Evolutionary conservation across 2,888 invertebrate genomes (phyloP).

Genomic region (Andrena flavipes): DNA sequence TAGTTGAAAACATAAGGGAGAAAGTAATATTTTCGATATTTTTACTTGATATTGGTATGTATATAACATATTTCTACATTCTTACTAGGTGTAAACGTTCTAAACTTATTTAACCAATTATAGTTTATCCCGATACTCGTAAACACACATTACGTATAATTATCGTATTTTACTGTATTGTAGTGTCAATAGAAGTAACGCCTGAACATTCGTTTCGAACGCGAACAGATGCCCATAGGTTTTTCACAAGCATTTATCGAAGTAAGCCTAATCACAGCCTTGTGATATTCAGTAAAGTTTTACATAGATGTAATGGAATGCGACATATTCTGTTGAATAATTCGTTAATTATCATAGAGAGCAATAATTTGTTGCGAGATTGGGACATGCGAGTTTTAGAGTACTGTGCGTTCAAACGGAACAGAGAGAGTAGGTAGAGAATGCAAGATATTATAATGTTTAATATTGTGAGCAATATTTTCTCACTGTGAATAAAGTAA

Average conservation of each 20-base stretch:
- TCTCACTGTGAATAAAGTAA: conserved; percentile 56
- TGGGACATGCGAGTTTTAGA: conserved; percentile 50
- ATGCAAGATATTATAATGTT: conserved; percentile 47
- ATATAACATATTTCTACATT: conserved; percentile 76
- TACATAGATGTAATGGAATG: conserved; percentile 41
- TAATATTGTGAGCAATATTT: conserved; percentile 66
- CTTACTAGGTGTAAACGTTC: conserved; percentile 75
- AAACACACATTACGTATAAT: conserved; percentile 50
- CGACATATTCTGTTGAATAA: conserved; percentile 54
- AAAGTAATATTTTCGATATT: conserved; percentile 52
- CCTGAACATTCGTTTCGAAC: conserved; percentile 44
- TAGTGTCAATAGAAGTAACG: conserved; percentile 40
- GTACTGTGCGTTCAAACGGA: conserved; percentile 40
- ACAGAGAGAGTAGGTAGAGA: conserved; percentile 38
- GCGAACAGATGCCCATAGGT: conserved; percentile 44
- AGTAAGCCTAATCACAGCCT: conserved; percentile 68
- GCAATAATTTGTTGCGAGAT: conserved; percentile 69
- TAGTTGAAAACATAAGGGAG: conserved; percentile 40
- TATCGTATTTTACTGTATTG: conserved; percentile 62
- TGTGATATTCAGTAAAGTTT: conserved; percentile 62
- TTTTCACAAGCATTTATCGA: conserved; percentile 46
- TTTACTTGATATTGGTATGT: conserved; percentile 67
- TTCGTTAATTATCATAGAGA: conserved; percentile 60
- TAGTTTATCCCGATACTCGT: conserved; percentile 57
- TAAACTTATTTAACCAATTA: conserved; percentile 69